phyloP scores from a whole-genome alignment of 2,888 invertebrate species.

The Teleiodes luculella region DNA sequence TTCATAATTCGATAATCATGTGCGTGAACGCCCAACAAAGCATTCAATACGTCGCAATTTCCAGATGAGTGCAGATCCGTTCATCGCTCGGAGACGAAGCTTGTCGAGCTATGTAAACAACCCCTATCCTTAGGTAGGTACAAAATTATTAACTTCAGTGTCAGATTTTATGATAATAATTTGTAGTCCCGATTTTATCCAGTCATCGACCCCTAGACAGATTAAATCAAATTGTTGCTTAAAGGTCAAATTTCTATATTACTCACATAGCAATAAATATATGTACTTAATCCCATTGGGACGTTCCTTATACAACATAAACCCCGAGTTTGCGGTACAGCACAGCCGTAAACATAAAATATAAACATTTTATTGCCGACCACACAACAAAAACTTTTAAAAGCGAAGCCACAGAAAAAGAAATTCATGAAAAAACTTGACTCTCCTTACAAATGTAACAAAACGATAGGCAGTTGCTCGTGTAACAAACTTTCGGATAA shows the following conservation, averaged over 20 bases:
- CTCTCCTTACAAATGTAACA: constrained; percentile 37
- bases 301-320: constrained; percentile 36
- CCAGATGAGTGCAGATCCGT: constrained; percentile 23
- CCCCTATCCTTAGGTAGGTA: too few relatives aligned
- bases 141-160: too few relatives aligned
- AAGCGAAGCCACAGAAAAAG: constrained; percentile 53
- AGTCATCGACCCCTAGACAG: neutral
- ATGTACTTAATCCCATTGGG: constrained; percentile 43
- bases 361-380: constrained; percentile 51
- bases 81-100: constrained; percentile 14
- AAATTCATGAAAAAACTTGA: constrained; percentile 53
- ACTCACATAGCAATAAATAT: constrained; percentile 44
- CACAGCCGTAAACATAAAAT: constrained; percentile 58
- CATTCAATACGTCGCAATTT: constrained; percentile 24
- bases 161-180: too few relatives aligned
- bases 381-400: constrained; percentile 48
- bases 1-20: constrained; percentile 25
- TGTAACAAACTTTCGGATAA: constrained; percentile 52
- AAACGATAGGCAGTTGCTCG: constrained; percentile 47
- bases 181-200: too few relatives aligned
- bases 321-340: constrained; percentile 47
- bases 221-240: constrained; percentile 29
- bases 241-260: neutral
- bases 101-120: neutral
- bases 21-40: constrained; percentile 27